Evolutionary conservation across 1,140 invertebrate genomes (phyloP).

Genomic region (Cydia amplana): DNA sequence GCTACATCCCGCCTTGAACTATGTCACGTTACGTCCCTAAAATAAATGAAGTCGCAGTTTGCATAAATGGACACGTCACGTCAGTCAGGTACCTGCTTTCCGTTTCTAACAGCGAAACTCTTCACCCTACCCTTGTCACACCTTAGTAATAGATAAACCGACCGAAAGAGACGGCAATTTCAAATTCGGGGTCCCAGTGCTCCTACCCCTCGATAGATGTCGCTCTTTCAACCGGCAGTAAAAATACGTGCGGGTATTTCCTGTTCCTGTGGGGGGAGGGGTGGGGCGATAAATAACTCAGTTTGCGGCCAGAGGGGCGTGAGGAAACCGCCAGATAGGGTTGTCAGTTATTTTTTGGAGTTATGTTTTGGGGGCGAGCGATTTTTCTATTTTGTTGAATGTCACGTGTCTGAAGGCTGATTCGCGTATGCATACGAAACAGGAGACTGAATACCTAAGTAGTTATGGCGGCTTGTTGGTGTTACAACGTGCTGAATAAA

Average conservation of each 20-base stretch:
- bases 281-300: constrained; percentile 73
- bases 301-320: constrained; percentile 58
- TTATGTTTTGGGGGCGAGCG: constrained; percentile 65
- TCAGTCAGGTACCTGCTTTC: constrained; percentile 35
- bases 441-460: not conserved
- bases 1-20: not conserved
- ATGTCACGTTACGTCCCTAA: constrained; percentile 15
- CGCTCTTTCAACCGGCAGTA: constrained; percentile 62
- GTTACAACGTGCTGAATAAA: not conserved
- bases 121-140: not conserved
- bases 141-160: not conserved
- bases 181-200: constrained; percentile 36
- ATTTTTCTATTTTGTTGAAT: constrained; percentile 27
- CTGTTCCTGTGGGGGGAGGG: constrained; percentile 55
- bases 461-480: not conserved
- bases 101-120: not conserved
- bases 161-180: not conserved
- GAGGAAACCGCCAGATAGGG: constrained; percentile 35
- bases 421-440: constrained; percentile 25
- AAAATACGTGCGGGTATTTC: constrained; percentile 76
- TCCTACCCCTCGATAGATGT: constrained; percentile 59
- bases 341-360: constrained; percentile 46
- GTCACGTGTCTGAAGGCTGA: constrained; percentile 21
- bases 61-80: constrained; percentile 22
- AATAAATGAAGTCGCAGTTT: constrained; percentile 30